Base-by-base conservation (phyloP, 2,888 invertebrate genomes). In the Gastracanthus pulcherrimus region DNA sequence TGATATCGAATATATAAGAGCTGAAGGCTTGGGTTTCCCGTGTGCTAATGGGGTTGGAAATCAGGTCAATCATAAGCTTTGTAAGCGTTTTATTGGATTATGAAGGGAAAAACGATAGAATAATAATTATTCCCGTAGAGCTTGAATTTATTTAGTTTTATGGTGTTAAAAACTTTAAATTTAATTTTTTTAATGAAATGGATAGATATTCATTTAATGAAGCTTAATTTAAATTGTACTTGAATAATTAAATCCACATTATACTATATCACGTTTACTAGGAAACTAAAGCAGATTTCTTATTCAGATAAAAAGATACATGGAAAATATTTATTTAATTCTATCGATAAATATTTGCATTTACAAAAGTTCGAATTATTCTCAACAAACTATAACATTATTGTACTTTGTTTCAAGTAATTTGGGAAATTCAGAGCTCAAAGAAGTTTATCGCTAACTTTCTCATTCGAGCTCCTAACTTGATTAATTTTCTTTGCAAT, bases 41-140 rank as follows among this genome's bases (percentile, higher is more conserved):
- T 29, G 3, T 55, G 60, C 67, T 77, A 77, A 77, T 77, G 19
- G 29, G 45, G 23, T 69, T 77, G 62, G 36, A 77, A 77, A 77
- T 77, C 70, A 70, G 70, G 60, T 69, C 48, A 77, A 70, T 69
- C 60, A 70, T 58, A 67, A 67, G 48, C 31, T 38, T 31, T 41
- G 6, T 31, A 60, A 45, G 31, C 36, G 11, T 72, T 41, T 48
- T 19, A 51, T 51, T 34, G 26, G 19, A 13, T 48, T 69, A 48
- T 3, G 19, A 23, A 51, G 2, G 3, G 23, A 55, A 11, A 9
- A 55, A 55, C 23, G 26, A 23, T 26, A 3, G 55, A 11, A 1
- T 7, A 9, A 13, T 55, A 55, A 55, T 55, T 26, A 55, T 55
- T 41, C 9, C n/a, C 19, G 4, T 55, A 55, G 23, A 2, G 51